phyloP scores from a whole-genome alignment of 2,797 vertebrate genomes.

The Pelochelys cantorii region DNA sequence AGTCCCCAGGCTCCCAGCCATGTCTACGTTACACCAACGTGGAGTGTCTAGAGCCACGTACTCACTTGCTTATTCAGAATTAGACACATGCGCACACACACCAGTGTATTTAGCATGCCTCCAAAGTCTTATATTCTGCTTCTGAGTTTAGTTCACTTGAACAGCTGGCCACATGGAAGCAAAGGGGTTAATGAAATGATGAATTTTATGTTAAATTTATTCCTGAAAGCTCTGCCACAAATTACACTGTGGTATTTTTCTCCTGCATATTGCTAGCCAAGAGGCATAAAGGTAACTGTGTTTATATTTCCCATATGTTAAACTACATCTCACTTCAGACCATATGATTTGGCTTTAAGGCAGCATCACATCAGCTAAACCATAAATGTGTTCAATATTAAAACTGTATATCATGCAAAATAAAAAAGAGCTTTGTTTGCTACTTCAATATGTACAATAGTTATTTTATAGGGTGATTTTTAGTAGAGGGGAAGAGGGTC shows the following conservation, averaged over 20 bases:
- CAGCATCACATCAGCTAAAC: background rate
- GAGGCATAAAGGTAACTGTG: background rate
- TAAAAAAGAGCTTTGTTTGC: background rate
- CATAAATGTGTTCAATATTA: background rate
- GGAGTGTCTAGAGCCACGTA: background rate
- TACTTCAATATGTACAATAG: background rate
- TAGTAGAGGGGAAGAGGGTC: background rate
- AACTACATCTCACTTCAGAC: background rate
- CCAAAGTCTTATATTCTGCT: background rate
- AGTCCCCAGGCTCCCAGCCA: background rate
- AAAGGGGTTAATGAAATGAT: background rate
- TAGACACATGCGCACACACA: background rate
- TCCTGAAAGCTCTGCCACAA: background rate
- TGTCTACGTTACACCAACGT: background rate
- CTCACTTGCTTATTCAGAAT: background rate
- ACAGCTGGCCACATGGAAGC: background rate
- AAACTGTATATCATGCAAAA: background rate
- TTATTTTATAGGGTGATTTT: background rate
- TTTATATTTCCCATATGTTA: background rate
- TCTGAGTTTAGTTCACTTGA: background rate
- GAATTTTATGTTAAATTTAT: background rate
- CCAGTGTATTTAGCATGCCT: background rate
- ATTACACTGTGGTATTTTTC: background rate
- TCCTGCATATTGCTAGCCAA: background rate
- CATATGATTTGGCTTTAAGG: background rate